phyloP scores from a whole-genome alignment of 2,888 invertebrate genomes.

The Falcaria lacertinaria region DNA sequence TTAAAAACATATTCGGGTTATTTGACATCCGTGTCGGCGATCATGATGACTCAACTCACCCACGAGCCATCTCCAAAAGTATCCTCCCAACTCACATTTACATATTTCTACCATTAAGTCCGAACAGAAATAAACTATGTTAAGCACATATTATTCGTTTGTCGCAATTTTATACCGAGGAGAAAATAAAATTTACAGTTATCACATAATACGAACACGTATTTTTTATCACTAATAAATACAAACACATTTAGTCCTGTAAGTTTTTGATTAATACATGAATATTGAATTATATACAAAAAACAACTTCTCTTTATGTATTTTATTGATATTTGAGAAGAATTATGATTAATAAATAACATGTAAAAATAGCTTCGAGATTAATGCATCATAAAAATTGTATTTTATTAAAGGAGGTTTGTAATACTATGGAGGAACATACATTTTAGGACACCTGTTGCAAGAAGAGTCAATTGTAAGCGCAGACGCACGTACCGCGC shows the following conservation, averaged over 20 bases:
- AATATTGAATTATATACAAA: no score
- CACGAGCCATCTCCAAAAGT: conserved; percentile 20
- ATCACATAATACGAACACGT: no score
- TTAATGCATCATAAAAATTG: no score
- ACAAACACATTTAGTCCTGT: no score
- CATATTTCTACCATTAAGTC: conserved; percentile 8
- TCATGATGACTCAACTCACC: conserved; percentile 53
- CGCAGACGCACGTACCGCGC: conserved; percentile 43
- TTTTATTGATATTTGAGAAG: no score
- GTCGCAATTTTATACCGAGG: conserved; percentile 20
- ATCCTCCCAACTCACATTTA: background rate
- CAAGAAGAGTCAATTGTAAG: conserved; percentile 49
- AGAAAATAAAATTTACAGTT: conserved; percentile 28
- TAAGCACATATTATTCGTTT: conserved; percentile 20
- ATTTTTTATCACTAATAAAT: background rate
- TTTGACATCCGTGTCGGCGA: conserved; percentile 35
- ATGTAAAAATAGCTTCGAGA: no score
- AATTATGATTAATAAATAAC: no score
- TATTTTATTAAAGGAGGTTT: conserved; percentile 7
- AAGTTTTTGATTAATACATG: conserved; percentile 10
- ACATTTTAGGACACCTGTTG: conserved; percentile 48
- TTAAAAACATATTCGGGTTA: no score
- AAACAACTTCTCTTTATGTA: no score
- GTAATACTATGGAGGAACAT: conserved; percentile 18
- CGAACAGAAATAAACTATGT: conserved; percentile 30